These are phyloP conservation scores for Artemia sinica DNA, from an alignment of 2,888 invertebrate genomes.

Conservation along the genomic window DNA sequence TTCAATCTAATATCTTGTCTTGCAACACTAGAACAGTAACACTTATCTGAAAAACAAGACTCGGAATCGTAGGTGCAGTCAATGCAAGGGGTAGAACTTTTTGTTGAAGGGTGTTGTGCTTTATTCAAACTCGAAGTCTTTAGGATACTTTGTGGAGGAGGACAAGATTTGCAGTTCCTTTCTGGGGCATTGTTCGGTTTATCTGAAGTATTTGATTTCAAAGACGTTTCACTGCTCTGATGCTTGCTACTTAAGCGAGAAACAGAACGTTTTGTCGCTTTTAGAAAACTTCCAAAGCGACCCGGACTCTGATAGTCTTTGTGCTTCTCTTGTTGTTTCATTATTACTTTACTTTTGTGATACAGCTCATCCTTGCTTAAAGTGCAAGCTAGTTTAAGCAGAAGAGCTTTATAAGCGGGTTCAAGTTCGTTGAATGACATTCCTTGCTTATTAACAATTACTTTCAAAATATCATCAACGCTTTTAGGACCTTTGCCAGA, in stretches of 20 bases:
- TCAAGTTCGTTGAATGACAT: conserved; percentile 84
- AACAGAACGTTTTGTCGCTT: conserved; percentile 26
- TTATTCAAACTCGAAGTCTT: not conserved
- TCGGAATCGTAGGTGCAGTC: conserved; percentile 73
- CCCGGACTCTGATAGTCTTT: not conserved
- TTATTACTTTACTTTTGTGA: conserved; percentile 70
- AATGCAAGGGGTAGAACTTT: conserved; percentile 44
- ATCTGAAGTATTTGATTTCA: not conserved
- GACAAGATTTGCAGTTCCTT: not conserved
- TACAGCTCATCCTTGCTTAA: conserved; percentile 80
- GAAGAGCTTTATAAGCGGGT: conserved; percentile 74
- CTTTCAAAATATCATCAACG: conserved; percentile 50
- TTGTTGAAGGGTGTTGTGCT: not conserved
- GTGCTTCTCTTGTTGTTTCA: conserved; percentile 51
- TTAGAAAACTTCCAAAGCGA: conserved; percentile 24
- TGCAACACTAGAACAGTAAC: conserved; percentile 45
- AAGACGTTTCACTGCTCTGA: not conserved
- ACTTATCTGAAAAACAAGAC: conserved; percentile 55
- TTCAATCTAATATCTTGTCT: conserved; percentile 18
- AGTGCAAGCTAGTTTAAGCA: conserved; percentile 67
- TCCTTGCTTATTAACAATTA: conserved; percentile 74
- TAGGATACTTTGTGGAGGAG: not conserved
- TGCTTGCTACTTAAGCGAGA: conserved; percentile 24
- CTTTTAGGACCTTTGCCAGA: conserved; percentile 52
- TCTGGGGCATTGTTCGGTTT: not conserved